phyloP scores from a whole-genome alignment of 2,797 vertebrate species.

The Choloepus didactylus region DNA sequence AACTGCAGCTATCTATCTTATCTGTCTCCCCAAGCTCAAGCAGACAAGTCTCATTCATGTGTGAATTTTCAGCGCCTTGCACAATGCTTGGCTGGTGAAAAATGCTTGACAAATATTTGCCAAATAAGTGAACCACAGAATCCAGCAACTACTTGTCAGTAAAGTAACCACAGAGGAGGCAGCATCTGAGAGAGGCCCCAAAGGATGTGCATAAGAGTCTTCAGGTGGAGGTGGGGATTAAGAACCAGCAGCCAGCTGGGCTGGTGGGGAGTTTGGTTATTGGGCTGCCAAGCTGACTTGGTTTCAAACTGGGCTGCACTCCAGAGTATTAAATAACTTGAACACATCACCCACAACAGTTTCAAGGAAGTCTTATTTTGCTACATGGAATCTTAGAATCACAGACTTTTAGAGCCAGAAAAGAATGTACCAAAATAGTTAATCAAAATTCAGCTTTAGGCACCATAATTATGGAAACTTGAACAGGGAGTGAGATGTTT shows the following conservation, averaged over 20 bases:
- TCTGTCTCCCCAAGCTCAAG: not conserved
- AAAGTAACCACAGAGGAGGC: not conserved
- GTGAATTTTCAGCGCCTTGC: not conserved
- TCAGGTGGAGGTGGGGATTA: too few species aligned
- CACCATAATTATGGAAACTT: too few species aligned
- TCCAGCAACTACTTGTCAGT: not conserved
- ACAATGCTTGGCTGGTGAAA: not conserved
- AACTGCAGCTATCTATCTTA: accelerated
- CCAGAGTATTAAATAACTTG: not conserved
- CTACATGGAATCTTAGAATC: not conserved
- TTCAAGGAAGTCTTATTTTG: not conserved
- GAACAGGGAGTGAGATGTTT: too few species aligned
- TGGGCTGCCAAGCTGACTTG: not conserved
- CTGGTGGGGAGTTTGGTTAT: accelerated
- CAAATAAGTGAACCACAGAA: not conserved
- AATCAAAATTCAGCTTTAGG: not conserved
- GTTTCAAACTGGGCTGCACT: not conserved
- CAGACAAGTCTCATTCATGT: not conserved
- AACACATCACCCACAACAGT: not conserved
- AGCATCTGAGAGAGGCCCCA: not conserved
- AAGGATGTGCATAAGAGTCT: not conserved
- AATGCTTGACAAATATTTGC: not conserved
- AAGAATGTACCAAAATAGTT: not conserved
- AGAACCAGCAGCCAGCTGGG: not conserved
- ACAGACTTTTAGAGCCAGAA: not conserved